Percentiles rank a stretch among this genome's conserved stretches.
phyloP scores from a whole-genome alignment of 2,113 vertebrate genomes.

The Perognathus longimembris region DNA sequence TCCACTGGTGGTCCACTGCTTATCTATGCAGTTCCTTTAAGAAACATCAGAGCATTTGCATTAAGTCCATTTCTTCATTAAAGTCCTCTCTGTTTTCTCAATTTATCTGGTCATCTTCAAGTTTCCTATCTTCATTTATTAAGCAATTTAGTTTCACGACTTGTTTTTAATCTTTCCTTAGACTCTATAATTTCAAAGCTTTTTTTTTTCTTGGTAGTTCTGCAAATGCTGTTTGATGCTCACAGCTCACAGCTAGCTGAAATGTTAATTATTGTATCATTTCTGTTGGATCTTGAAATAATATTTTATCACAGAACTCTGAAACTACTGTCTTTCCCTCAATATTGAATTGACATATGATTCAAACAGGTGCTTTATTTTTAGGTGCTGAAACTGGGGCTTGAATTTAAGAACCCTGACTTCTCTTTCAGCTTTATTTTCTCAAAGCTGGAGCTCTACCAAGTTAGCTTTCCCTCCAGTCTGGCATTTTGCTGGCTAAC shows the following conservation, averaged over 20 bases:
- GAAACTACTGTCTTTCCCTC: slow-evolving; percentile 97
- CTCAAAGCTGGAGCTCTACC: no score
- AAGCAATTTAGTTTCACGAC: slow-evolving; percentile 98
- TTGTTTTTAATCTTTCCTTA: slow-evolving; percentile 98
- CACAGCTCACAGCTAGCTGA: slow-evolving; percentile 97
- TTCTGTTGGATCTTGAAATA: slow-evolving; percentile 98
- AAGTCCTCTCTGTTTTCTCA: slow-evolving; percentile 56
- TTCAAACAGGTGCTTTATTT: slow-evolving; percentile 91
- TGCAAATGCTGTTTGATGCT: slow-evolving; percentile 96
- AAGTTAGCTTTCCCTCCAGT: no score
- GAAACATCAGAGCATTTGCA: slow-evolving; percentile 23
- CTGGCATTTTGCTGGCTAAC: no score
- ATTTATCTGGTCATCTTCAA: slow-evolving; percentile 95
- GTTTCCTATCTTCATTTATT: slow-evolving; percentile 96
- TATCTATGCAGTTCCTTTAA: neutral
- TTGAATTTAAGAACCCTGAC: no score
- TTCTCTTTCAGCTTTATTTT: no score
- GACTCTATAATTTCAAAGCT: slow-evolving; percentile 98
- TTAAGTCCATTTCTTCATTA: slow-evolving; percentile 6
- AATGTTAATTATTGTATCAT: slow-evolving; percentile 99
- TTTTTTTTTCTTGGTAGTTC: slow-evolving; percentile 98
- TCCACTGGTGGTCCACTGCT: neutral
- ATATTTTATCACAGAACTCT: slow-evolving; percentile 99
- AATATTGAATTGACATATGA: slow-evolving; percentile 96
- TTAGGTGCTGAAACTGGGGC: no score